These are phyloP conservation scores for Eilema sororculum DNA, from an alignment of 2,888 invertebrate genomes.

Conservation along the genomic window DNA sequence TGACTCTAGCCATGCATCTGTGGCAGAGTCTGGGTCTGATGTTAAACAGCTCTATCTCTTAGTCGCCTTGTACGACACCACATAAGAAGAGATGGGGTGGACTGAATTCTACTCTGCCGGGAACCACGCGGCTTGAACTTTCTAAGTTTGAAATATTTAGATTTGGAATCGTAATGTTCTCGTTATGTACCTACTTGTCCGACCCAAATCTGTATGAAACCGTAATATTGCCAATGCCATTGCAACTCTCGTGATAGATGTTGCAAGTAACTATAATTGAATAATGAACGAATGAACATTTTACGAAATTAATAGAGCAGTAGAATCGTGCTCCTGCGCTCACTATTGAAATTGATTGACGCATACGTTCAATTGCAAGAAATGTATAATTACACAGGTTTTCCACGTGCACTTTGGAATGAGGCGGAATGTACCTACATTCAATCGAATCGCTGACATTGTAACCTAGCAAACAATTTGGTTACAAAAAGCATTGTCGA, in stretches of 20 bases:
- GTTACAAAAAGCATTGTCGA: slow-evolving; percentile 22
- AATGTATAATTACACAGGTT: slow-evolving; percentile 66
- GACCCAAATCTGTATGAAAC: neutral
- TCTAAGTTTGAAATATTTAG: slow-evolving; percentile 10
- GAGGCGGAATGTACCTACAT: slow-evolving; percentile 68
- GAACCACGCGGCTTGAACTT: too few species aligned
- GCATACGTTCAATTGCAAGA: slow-evolving; percentile 67
- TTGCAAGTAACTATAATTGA: slow-evolving; percentile 40
- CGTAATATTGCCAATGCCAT: slow-evolving; percentile 19
- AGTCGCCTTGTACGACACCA: too few species aligned
- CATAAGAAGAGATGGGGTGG: too few species aligned
- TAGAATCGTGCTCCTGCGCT: slow-evolving; percentile 28
- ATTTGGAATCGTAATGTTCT: slow-evolving; percentile 15
- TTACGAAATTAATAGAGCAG: slow-evolving; percentile 43
- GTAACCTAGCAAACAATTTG: slow-evolving; percentile 61
- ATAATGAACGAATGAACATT: slow-evolving; percentile 32
- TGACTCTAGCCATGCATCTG: too few species aligned
- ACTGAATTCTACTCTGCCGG: too few species aligned
- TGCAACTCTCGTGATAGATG: slow-evolving; percentile 25
- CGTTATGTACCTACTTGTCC: too few species aligned
- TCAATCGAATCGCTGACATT: slow-evolving; percentile 77
- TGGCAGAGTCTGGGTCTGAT: too few species aligned
- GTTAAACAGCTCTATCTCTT: too few species aligned
- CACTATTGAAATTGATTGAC: slow-evolving; percentile 59
- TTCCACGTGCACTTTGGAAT: slow-evolving; percentile 66